These are phyloP conservation scores for Eulimnadia texana DNA, from an alignment of 1,140 invertebrate species.

Conservation along the genomic window DNA sequence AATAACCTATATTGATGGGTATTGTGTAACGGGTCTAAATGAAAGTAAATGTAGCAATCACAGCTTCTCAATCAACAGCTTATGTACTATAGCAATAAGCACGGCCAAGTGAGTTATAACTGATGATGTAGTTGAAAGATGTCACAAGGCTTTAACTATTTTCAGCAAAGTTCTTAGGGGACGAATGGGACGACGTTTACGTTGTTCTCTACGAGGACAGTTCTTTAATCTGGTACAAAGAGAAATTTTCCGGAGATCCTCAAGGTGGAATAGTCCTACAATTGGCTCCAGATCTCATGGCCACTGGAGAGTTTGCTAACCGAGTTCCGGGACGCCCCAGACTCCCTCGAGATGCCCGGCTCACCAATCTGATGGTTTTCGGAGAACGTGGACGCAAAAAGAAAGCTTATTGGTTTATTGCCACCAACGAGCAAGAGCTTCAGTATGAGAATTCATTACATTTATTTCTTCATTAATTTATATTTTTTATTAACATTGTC, in stretches of 20 bases:
- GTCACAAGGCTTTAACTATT: too few species aligned
- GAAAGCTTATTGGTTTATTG: constrained; percentile 25
- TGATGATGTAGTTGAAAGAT: too few species aligned
- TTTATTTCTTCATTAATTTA: background rate
- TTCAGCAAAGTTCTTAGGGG: constrained; percentile 27
- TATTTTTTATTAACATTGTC: background rate
- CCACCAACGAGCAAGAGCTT: constrained; percentile 23
- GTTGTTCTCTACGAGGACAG: constrained; percentile 28
- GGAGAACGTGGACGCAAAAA: constrained; percentile 22
- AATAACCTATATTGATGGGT: too few species aligned
- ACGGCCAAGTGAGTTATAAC: too few species aligned
- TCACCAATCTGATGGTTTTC: constrained; percentile 25
- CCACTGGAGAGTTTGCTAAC: constrained; percentile 25
- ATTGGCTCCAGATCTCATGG: constrained; percentile 29
- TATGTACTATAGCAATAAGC: too few species aligned
- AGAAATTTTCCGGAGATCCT: constrained; percentile 19
- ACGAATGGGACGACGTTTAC: constrained; percentile 28
- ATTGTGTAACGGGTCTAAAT: too few species aligned
- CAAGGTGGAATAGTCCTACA: constrained; percentile 25
- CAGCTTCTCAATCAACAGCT: too few species aligned
- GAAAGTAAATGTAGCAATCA: too few species aligned
- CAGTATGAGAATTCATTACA: constrained; percentile 18
- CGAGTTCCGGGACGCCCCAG: constrained; percentile 25
- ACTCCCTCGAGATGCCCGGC: constrained; percentile 21
- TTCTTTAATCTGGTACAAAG: constrained; percentile 27